Evolutionary conservation across 2,113 vertebrate species (phyloP), one percentile per base, ranked within the genome.

Genomic region (Malurus elegans): DNA sequence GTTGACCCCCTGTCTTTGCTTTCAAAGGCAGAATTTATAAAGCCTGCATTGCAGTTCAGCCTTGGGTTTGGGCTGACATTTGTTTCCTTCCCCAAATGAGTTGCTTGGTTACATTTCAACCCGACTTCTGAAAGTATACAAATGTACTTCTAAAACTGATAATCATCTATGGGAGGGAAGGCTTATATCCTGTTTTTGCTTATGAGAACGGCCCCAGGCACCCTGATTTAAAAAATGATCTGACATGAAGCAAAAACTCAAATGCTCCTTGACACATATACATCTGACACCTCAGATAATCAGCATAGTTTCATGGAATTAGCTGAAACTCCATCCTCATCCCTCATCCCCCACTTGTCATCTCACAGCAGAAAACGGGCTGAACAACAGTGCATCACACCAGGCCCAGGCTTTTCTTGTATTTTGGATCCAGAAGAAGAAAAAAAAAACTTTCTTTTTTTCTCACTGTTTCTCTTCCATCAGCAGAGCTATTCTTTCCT

Each of bases 281-380:
- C 72, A 92, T 93, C 85, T 96, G 95, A 96, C 93, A 95, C 95
- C 93, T 96, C 93, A 83, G 92, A 92, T 96, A 92, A 97, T 96
- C 95, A 94, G 82, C 90, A 96, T 86, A 94, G 82, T 95, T 95
- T 88, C 21, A 45, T 69, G 76, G 88, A 95, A 94, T 96, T 96
- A 97, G 65, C 51, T 96, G 95, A 96, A 97, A 95, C 79, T 80
- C 57, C 95, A 96, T 96, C 85, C 86, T 92, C 79, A 78, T 8
- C 75, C 83, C 51, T 26, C 29, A 88, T 24, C 67, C 75, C 56
- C 32, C 2, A 4, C 93, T 96, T 96, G 95, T 96, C 95, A 96
- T 82, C 58, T 92, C 79, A 62, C 66, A 92, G 87, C 72, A 82
- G 67, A 95, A 88, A 91, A 85, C 89, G 73, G 70, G 60, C 85